Evolutionary conservation across 2,113 vertebrate genomes (phyloP).

Genomic region (Serinus canaria): DNA sequence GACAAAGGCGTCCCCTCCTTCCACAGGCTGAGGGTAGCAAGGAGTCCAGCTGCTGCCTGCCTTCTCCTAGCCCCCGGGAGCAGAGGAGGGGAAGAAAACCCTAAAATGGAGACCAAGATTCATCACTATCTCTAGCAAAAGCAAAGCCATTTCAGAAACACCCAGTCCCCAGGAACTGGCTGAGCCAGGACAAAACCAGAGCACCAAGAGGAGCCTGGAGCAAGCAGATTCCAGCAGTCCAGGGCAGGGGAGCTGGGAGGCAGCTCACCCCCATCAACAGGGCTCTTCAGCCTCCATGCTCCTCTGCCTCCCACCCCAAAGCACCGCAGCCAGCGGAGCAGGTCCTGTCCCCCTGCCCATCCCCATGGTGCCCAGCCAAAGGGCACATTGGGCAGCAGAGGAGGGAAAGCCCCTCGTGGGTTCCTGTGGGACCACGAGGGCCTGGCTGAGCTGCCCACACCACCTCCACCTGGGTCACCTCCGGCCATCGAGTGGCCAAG

Average conservation of each 20-base stretch:
- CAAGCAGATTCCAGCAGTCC: background rate
- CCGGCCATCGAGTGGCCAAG: background rate
- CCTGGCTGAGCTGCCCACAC: background rate
- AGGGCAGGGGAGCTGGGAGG: background rate
- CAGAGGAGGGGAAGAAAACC: background rate
- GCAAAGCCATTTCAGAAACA: conserved; percentile 1
- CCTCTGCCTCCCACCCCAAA: conserved; percentile 25
- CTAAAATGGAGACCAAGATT: conserved; percentile 27
- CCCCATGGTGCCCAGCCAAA: background rate
- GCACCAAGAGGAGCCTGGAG: background rate
- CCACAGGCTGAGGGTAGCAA: background rate
- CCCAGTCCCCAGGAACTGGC: background rate
- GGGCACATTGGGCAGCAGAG: background rate
- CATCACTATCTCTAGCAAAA: background rate
- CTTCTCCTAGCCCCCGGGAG: background rate
- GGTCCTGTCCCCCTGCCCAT: background rate
- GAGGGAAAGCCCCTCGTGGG: background rate
- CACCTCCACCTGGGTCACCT: background rate
- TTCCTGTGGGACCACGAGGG: background rate
- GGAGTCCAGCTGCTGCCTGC: conserved; percentile 30
- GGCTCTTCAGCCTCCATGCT: background rate
- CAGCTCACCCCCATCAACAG: background rate
- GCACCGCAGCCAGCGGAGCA: background rate
- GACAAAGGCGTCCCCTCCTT: conserved; percentile 50
- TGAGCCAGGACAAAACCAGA: background rate